These are phyloP conservation scores for Autographa gamma DNA, from an alignment of 2,888 invertebrate genomes.

Conservation along the genomic window DNA sequence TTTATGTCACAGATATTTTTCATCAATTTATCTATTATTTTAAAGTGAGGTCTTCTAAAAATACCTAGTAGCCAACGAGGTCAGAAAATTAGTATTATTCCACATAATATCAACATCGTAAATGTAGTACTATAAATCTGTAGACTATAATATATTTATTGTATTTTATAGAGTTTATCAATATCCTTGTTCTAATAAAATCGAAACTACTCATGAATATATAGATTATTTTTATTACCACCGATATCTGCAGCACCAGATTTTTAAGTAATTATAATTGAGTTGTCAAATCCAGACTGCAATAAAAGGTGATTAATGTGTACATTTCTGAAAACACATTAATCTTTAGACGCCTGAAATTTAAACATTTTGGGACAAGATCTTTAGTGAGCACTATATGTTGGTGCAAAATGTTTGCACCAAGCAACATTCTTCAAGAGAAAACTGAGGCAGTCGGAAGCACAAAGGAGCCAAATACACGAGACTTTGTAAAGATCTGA, in stretches of 20 bases:
- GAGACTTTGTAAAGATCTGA: no score
- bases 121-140: conserved; percentile 23
- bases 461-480: no score
- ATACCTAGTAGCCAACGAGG: background rate
- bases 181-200: conserved; percentile 20
- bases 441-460: no score
- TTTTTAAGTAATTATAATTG: conserved; percentile 3
- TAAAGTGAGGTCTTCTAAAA: background rate
- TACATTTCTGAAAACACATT: background rate
- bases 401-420: no score
- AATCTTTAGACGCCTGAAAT: background rate
- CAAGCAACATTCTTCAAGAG: no score
- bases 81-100: background rate
- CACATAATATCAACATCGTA: background rate
- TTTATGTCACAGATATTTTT: no score
- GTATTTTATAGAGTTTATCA: conserved; percentile 13
- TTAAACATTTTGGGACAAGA: background rate
- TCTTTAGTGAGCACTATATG: no score
- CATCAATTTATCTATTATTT: background rate
- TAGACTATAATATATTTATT: conserved; percentile 5
- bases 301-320: background rate
- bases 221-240: conserved; percentile 11
- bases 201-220: conserved; percentile 11
- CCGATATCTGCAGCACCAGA: background rate
- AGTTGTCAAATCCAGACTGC: background rate